Base-by-base conservation (phyloP, 2,113 vertebrate species). In the Lates calcarifer region DNA sequence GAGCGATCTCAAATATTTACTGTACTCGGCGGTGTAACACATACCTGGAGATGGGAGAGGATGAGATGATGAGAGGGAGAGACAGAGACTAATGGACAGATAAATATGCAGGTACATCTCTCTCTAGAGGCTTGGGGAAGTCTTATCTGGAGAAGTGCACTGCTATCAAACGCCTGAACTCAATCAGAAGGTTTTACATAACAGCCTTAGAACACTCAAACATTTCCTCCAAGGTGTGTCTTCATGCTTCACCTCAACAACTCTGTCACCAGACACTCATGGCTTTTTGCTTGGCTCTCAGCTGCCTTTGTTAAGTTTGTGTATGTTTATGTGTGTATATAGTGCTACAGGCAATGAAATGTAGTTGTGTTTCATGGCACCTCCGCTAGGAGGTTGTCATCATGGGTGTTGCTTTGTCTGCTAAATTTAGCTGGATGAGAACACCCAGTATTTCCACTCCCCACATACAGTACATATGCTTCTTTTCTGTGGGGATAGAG, bases 351-450 rank as follows among this genome's bases (percentile, higher is more conserved):
- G 56, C 58, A 49, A 12, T 58, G 57, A 60, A 13, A 56, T 24
- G 13, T 35, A 63, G n/a, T 71, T 72, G 60, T 39, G 56, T 56
- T 84, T 69, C 66, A 24, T 45, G 58, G 26, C 82, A 69, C 73
- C 71, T 82, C 68, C 74, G 22, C 58, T 12, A 64, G 77, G 65
- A 88, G 88, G 60, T 70, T 86, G 84, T 83, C 89, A 90, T 85
- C 69, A 39, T 9, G 39, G 69, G 57, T 81, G 87, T 60, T 91
- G 82, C 83, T 86, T 81, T 1, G 55, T 51, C 49, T 70, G 57
- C 88, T 93, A 92, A 84, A 91, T 93, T 90, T 93, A 93, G 83
- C 92, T 39, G 9, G 79, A 61, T 4, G 24, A 74, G 79, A 87
- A 82, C 87, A 84, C 69, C 69, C 70, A 37, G 85, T 74, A 76